Evolutionary conservation across 2,113 vertebrate genomes (phyloP).

Genomic region (Menura novaehollandiae): DNA sequence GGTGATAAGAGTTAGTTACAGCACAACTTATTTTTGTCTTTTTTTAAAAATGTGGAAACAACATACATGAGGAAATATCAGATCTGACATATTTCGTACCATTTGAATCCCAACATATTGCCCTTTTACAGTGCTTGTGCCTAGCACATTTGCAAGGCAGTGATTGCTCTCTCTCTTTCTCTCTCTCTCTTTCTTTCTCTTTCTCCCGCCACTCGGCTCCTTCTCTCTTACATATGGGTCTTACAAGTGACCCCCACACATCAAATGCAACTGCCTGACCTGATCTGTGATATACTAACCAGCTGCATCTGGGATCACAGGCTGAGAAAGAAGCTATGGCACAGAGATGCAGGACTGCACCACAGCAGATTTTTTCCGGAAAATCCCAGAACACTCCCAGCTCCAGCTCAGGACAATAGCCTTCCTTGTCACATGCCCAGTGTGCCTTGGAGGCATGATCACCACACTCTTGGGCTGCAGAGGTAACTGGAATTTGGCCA

Average conservation of each 20-base stretch:
- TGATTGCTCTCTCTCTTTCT: not conserved
- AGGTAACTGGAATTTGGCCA: not conserved
- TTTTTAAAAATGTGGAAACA: not conserved
- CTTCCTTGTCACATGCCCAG: not conserved
- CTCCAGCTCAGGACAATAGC: not conserved
- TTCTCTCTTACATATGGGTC: not conserved
- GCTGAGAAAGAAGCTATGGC: not conserved
- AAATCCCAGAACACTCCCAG: not conserved
- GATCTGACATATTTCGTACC: not conserved
- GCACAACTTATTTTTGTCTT: not conserved
- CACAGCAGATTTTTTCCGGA: not conserved
- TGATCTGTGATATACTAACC: conserved; percentile 29
- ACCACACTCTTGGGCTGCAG: not conserved
- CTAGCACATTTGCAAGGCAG: not conserved
- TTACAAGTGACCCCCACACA: not conserved
- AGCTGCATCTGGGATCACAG: conserved; percentile 23
- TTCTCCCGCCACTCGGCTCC: not conserved
- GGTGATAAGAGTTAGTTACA: not conserved
- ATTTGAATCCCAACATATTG: not conserved
- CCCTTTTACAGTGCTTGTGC: not conserved
- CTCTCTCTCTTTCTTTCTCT: not conserved
- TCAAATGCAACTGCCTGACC: conserved; percentile 24
- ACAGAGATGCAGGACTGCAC: not conserved
- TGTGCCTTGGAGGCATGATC: not conserved
- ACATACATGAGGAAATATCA: not conserved